Conservation (phyloP, 2,797 vertebrate genomes). For the Ctenopoma multispine region DNA sequence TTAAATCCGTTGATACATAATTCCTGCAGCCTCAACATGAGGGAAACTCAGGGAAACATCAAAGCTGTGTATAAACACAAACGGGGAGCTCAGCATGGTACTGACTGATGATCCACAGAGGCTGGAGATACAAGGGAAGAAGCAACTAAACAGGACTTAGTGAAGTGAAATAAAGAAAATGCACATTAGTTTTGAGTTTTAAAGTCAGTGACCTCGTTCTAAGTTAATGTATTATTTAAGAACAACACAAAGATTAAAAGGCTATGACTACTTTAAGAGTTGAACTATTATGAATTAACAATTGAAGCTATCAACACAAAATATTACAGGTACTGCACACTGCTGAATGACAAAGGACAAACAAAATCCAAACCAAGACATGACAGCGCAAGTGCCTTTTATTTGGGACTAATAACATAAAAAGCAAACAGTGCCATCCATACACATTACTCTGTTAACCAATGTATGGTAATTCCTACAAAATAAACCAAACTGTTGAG, state of each 20-base stretch:
- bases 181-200: neutral
- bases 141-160: neutral
- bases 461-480: slow-evolving; percentile 57
- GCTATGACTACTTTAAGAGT: neutral
- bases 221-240: neutral
- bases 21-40: slow-evolving; percentile 24
- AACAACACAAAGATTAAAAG: too few species aligned
- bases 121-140: neutral
- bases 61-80: neutral
- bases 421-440: slow-evolving; percentile 69
- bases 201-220: neutral
- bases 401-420: slow-evolving; percentile 74
- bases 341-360: neutral
- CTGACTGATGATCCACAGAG: too few species aligned
- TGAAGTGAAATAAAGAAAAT: neutral
- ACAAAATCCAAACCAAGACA: slow-evolving; percentile 7
- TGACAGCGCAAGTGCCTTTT: slow-evolving; percentile 76
- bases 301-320: neutral
- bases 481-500: slow-evolving; percentile 68
- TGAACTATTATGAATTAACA: neutral
- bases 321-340: neutral
- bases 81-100: neutral
- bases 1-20: slow-evolving; percentile 49
- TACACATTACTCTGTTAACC: slow-evolving; percentile 56
- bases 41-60: slow-evolving; percentile 1